Conservation (phyloP, 2,797 vertebrate species). For the Chiloscyllium punctatum region DNA sequence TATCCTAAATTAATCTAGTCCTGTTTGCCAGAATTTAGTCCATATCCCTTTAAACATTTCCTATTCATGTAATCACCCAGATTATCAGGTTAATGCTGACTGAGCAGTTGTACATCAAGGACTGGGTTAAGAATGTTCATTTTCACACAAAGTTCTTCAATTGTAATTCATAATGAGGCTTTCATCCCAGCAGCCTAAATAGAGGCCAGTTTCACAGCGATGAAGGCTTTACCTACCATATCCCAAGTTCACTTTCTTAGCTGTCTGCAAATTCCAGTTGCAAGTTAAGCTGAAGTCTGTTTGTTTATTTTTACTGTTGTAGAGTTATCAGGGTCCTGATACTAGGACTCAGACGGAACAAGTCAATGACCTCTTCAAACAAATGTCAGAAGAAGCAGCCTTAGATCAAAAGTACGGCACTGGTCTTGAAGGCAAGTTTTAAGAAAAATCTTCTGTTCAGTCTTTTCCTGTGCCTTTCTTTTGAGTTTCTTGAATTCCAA, state of each 20-base stretch:
- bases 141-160: background rate
- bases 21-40: too few species aligned
- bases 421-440: conserved; percentile 52
- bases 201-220: background rate
- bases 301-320: conserved; percentile 38
- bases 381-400: conserved; percentile 78
- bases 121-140: background rate
- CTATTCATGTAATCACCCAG: too few species aligned
- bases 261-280: background rate
- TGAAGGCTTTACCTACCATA: background rate
- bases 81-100: background rate
- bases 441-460: background rate
- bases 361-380: conserved; percentile 74
- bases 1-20: too few species aligned
- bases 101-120: conserved; percentile 1
- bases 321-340: conserved; percentile 72
- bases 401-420: conserved; percentile 67
- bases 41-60: too few species aligned
- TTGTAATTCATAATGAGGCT: background rate
- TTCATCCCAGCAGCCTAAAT: background rate
- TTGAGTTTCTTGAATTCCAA: background rate
- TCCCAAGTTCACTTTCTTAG: background rate
- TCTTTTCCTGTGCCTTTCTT: background rate
- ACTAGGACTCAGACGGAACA: conserved; percentile 73
- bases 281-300: background rate